Evolutionary conservation across 2,888 invertebrate species (phyloP), one percentile per base, ranked within the genome.

Genomic region (Tanaodytes sp.): DNA sequence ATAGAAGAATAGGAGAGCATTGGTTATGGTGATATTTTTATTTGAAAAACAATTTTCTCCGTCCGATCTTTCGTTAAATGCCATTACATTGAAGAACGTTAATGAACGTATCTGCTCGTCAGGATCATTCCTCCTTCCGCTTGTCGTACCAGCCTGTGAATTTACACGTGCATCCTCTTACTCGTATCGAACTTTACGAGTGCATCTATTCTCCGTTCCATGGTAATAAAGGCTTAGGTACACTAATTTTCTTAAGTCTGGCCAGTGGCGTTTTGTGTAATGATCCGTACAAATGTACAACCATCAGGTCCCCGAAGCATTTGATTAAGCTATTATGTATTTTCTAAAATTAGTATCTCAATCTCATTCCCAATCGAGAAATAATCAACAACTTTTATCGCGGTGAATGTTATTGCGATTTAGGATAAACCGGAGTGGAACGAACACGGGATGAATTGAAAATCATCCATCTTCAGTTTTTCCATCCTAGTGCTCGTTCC

Each of bases 81-180:
- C 69, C 51, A 61, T 58, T 49, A 59, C 40, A 57, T 55, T 46
- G 46, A 59, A 46, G 46, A 69, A 72, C 66, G 66, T 63, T 72
- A 69, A 72, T 66, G 69, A 72, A 69, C 69, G 58, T 59, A 72
- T 62, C 65, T 65, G 30, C 20, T 67, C 66, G 63, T 58, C 51
- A 36, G 43, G 54, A 57, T 54, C 58, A 31, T 65, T 65, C 48
- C 69, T 66, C 48, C 69, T 66, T 66, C 65, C 62, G 58, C 63
- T 46, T 61, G 57, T 31, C 30, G 59, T 51, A 62, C 45, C 37
- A 46, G 58, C 63, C 57, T 33, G 43, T 63, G 59, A 59, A 61
- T 69, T 68, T 65, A 64, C 67, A 66, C 63, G 63, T 31, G 57
- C 37, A 72, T 65, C 59, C 37, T 63, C 27, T 48, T 66, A 59